These are phyloP conservation scores for Papilio polytes DNA, from an alignment of 1,140 invertebrate genomes.

Conservation along the genomic window DNA sequence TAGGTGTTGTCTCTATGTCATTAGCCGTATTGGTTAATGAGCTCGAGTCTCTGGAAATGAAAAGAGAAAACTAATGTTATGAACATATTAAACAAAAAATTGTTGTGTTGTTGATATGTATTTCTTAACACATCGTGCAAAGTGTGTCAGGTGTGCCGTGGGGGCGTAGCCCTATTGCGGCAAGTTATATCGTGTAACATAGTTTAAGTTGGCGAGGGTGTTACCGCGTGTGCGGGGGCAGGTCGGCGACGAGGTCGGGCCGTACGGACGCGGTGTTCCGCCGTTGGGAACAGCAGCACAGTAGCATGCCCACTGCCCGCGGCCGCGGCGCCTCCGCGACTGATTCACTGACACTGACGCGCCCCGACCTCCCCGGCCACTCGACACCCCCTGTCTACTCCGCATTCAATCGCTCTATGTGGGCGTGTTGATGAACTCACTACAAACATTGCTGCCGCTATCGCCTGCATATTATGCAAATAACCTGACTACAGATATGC, in stretches of 20 bases:
- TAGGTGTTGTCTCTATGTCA: constrained; percentile 43
- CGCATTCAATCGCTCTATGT: constrained; percentile 61
- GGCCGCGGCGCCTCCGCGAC: constrained; percentile 73
- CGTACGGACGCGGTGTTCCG: constrained; percentile 53
- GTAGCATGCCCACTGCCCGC: constrained; percentile 73
- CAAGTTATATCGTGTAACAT: constrained; percentile 1
- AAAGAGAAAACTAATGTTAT: constrained; percentile 39
- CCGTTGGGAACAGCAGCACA: constrained; percentile 63
- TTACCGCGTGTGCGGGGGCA: constrained; percentile 75
- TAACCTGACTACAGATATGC: constrained; percentile 14
- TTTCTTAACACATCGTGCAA: constrained; percentile 39
- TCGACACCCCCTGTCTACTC: constrained; percentile 48
- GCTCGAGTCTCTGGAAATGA: constrained; percentile 70
- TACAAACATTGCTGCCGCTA: constrained; percentile 44
- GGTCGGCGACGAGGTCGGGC: constrained; percentile 74
- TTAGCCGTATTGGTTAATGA: constrained; percentile 48
- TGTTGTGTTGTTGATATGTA: background rate
- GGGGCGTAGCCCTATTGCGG: constrained; percentile 30
- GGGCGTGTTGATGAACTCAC: constrained; percentile 72
- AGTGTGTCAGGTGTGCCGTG: constrained; percentile 31
- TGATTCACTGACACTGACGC: constrained; percentile 67
- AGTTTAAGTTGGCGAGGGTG: constrained; percentile 33
- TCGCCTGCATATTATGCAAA: constrained; percentile 64
- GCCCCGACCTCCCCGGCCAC: constrained; percentile 45
- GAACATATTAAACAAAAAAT: background rate